Conservation (phyloP, 2,113 vertebrate genomes). For the Ivindomyrus marchei region DNA sequence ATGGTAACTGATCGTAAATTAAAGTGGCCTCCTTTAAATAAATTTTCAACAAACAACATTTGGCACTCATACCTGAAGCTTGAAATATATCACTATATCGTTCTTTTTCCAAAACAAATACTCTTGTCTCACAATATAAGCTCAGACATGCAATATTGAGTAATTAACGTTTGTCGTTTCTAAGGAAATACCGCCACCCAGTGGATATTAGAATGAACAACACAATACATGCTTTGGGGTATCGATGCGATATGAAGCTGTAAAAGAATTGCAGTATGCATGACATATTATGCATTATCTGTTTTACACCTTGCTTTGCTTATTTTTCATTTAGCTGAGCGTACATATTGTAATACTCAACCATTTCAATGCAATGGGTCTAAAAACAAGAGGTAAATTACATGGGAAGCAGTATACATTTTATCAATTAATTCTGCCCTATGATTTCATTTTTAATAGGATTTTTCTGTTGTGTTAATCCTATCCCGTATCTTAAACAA, state of each 20-base stretch:
- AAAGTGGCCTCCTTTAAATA: neutral
- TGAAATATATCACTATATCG: neutral
- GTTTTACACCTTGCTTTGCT: neutral
- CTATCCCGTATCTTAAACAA: neutral
- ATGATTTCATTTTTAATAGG: neutral
- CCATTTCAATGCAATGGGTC: neutral
- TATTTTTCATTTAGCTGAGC: neutral
- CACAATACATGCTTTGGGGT: neutral
- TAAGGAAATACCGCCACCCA: slow-evolving; percentile 9
- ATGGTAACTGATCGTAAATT: neutral
- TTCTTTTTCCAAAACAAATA: neutral
- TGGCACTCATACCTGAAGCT: neutral
- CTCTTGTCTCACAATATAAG: neutral
- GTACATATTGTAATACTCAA: neutral
- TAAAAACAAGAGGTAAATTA: neutral
- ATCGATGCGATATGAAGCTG: neutral
- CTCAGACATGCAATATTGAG: neutral
- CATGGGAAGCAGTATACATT: neutral
- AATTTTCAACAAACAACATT: neutral
- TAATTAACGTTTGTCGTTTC: neutral
- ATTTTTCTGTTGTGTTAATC: neutral
- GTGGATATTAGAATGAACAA: neutral
- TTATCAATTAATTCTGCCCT: neutral
- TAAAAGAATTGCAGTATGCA: neutral
- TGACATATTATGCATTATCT: neutral